Percentiles rank a stretch among this genome's conserved stretches.
These are phyloP conservation scores for Paralichthys olivaceus DNA, from an alignment of 2,113 vertebrate genomes.

Conservation along the genomic window DNA sequence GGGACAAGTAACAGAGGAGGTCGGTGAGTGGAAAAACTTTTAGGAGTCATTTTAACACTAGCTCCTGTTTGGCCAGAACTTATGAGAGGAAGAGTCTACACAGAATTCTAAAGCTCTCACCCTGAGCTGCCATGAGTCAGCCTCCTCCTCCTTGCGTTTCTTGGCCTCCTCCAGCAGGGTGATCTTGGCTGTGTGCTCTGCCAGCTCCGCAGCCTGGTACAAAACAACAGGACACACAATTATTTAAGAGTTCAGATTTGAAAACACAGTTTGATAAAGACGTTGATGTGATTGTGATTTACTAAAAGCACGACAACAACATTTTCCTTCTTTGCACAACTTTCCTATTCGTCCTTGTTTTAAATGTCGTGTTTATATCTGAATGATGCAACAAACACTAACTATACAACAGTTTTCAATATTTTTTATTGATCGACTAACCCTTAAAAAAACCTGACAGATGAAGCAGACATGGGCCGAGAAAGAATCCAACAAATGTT, in stretches of 20 bases:
- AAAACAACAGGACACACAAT: slow-evolving; percentile 10
- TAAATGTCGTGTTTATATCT: too few relatives aligned
- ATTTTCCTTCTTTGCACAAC: too few relatives aligned
- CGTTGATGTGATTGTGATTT: not conserved
- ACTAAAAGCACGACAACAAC: not conserved
- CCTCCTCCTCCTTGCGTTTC: slow-evolving; percentile 91
- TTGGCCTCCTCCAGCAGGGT: slow-evolving; percentile 89
- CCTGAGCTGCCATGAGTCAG: slow-evolving; percentile 89
- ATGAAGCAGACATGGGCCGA: too few relatives aligned
- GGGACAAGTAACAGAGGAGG: not conserved
- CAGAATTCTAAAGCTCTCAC: slow-evolving; percentile 76
- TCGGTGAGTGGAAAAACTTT: not conserved
- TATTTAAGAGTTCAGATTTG: not conserved
- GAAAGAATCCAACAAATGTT: too few relatives aligned
- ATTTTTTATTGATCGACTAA: too few relatives aligned
- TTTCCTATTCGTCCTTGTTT: too few relatives aligned
- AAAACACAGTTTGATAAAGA: not conserved
- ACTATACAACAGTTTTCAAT: too few relatives aligned
- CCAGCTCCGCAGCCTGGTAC: slow-evolving; percentile 89
- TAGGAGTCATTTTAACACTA: too few relatives aligned
- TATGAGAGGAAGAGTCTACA: not conserved
- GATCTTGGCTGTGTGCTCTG: slow-evolving; percentile 91
- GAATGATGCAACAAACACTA: too few relatives aligned
- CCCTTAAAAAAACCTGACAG: too few relatives aligned
- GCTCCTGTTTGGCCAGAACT: too few relatives aligned